phyloP scores from a whole-genome alignment of 2,113 vertebrate species.

The Perca schrenkii region DNA sequence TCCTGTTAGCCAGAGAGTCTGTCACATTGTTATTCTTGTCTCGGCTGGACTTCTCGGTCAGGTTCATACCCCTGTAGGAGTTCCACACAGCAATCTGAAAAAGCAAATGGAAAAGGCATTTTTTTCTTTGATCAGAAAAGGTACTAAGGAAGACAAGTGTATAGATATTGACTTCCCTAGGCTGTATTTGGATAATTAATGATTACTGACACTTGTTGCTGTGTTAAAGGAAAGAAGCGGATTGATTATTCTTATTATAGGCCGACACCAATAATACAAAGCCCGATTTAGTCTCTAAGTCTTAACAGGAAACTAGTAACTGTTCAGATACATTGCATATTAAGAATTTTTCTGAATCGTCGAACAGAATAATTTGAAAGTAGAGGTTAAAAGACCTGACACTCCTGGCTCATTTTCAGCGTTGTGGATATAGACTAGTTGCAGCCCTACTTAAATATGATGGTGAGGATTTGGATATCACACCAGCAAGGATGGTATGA shows the following conservation, averaged over 20 bases:
- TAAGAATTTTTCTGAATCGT: conserved; percentile 58
- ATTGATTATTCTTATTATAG: neutral
- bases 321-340: conserved; percentile 25
- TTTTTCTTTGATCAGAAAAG: conserved; percentile 12
- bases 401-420: conserved; percentile 29
- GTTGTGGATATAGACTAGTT: neutral
- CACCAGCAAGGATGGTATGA: conserved; percentile 26
- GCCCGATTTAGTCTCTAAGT: conserved; percentile 22
- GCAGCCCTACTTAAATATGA: neutral
- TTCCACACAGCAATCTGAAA: conserved; percentile 96
- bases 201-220: neutral
- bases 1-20: conserved; percentile 94
- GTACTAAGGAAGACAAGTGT: neutral
- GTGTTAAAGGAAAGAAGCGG: conserved; percentile 11
- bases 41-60: conserved; percentile 87
- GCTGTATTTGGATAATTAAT: neutral
- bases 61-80: conserved; percentile 93
- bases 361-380: conserved; percentile 66
- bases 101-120: neutral
- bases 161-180: neutral
- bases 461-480: conserved; percentile 11
- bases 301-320: conserved; percentile 27
- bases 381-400: conserved; percentile 45
- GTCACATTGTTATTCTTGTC: conserved; percentile 91
- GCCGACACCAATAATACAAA: conserved; percentile 3